Conservation (phyloP, 1,140 invertebrate genomes). For the Rhizoglyphus robini region DNA sequence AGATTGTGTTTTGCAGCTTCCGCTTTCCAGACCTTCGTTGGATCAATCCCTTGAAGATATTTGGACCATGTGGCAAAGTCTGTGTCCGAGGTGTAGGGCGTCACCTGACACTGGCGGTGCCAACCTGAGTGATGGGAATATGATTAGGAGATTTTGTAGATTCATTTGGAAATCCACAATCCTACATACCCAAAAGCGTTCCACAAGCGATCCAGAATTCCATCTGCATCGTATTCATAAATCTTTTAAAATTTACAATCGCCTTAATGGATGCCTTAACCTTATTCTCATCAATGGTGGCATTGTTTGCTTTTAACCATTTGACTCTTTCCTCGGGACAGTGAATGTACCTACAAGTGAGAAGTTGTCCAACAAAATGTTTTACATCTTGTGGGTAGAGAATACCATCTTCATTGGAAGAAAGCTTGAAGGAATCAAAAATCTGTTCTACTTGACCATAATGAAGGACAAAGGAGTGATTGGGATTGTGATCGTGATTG, state of each 20-base stretch:
- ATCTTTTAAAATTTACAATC: not conserved
- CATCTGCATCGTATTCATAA: not conserved
- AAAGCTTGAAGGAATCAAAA: not conserved
- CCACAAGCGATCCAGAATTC: not conserved
- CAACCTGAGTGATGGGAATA: too few species aligned
- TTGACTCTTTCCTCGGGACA: not conserved
- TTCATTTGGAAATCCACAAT: too few species aligned
- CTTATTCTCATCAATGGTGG: not conserved
- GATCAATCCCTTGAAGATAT: constrained; percentile 22
- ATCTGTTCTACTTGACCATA: not conserved
- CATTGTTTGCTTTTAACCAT: not conserved
- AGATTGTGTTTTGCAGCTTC: not conserved
- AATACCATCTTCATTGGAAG: not conserved
- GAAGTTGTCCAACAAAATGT: too few species aligned
- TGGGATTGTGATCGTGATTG: too few species aligned
- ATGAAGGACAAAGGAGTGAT: too few species aligned
- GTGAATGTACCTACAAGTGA: too few species aligned
- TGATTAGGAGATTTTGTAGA: too few species aligned
- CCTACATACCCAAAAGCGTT: too few species aligned
- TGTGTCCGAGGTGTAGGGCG: constrained; percentile 42
- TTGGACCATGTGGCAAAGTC: constrained; percentile 40
- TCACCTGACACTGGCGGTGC: constrained; percentile 44
- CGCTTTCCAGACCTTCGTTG: not conserved
- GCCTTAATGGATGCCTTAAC: too few species aligned
- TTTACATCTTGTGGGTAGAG: too few species aligned